Percentiles rank a stretch among this genome's conserved stretches.
Conservation (phyloP, 2,888 invertebrate genomes). For the Formica aserva region DNA sequence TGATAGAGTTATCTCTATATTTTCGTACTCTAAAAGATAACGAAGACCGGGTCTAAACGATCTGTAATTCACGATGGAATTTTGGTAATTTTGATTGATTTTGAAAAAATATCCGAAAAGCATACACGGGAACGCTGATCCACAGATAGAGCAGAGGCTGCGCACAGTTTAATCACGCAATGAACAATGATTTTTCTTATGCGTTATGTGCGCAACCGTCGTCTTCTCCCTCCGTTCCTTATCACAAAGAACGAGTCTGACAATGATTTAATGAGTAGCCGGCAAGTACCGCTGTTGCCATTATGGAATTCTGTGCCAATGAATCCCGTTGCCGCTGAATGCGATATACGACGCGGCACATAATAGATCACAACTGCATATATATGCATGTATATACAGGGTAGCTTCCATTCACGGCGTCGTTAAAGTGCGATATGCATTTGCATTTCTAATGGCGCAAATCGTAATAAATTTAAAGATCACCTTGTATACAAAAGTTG, state of each 20-base stretch:
- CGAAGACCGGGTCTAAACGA: no score
- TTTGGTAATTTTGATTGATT: no score
- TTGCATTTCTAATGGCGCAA: not conserved
- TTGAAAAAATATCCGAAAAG: not conserved
- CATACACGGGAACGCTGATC: not conserved
- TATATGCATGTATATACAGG: not conserved
- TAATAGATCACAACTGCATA: slow-evolving; percentile 37
- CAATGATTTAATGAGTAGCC: slow-evolving; percentile 54
- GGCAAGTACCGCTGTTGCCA: slow-evolving; percentile 38
- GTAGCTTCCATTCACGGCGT: slow-evolving; percentile 19
- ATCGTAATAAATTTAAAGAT: not conserved
- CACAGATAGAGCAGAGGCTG: not conserved
- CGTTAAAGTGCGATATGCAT: not conserved
- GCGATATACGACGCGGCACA: slow-evolving; percentile 25
- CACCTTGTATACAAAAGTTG: not conserved
- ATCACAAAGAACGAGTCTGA: slow-evolving; percentile 40
- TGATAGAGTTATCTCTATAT: not conserved
- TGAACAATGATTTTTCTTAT: slow-evolving; percentile 23
- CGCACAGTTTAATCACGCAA: slow-evolving; percentile 10
- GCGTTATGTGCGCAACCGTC: slow-evolving; percentile 4
- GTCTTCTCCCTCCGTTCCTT: slow-evolving; percentile 42
- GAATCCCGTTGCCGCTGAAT: slow-evolving; percentile 47
- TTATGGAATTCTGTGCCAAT: slow-evolving; percentile 55
- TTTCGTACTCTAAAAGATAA: no score
- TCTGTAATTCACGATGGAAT: no score